Base-by-base conservation (phyloP, 2,113 vertebrate species). In the Trichomycterus rosablanca region DNA sequence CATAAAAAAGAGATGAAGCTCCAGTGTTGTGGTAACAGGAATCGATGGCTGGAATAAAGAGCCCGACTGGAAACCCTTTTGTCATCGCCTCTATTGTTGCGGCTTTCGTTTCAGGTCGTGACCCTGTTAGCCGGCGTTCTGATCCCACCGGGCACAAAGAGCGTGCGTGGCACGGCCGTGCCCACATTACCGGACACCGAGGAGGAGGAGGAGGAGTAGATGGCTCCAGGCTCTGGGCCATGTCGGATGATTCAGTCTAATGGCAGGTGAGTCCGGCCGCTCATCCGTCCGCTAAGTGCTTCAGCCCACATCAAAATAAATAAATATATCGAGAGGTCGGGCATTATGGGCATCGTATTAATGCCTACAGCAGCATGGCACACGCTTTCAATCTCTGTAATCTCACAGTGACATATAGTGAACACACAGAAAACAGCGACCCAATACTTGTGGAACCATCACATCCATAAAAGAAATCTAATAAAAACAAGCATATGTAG, bases 271-370 rank as follows among this genome's bases (percentile, higher is more conserved):
- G 57, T 65, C 39, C 64, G 19, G 80, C 81, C 66, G 80, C 59
- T 80, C 76, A 18, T 42, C 8, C 12, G 74, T 54, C 32, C 70
- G 58, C 53, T 81, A 80, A 83, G 77, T 79, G 81, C 79, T 67
- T 66, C 26, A 34, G 70, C 74, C 79, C 79, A n/a, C n/a, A n/a
- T n/a, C n/a, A n/a, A n/a, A n/a, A n/a, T n/a, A n/a, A n/a, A n/a
- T n/a, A n/a, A n/a, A n/a, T n/a, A n/a, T n/a, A n/a, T n/a, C n/a
- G n/a, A n/a, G n/a, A n/a, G n/a, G n/a, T n/a, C n/a, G n/a, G n/a
- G n/a, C n/a, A n/a, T n/a, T n/a, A n/a, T n/a, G n/a, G n/a, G n/a
- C n/a, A n/a, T n/a, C n/a, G n/a, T n/a, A n/a, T n/a, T n/a, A n/a
- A n/a, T n/a, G n/a, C n/a, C n/a, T n/a, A n/a, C n/a, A n/a, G n/a